phyloP scores from a whole-genome alignment of 1,140 invertebrate genomes.

The Cherax destructor region DNA sequence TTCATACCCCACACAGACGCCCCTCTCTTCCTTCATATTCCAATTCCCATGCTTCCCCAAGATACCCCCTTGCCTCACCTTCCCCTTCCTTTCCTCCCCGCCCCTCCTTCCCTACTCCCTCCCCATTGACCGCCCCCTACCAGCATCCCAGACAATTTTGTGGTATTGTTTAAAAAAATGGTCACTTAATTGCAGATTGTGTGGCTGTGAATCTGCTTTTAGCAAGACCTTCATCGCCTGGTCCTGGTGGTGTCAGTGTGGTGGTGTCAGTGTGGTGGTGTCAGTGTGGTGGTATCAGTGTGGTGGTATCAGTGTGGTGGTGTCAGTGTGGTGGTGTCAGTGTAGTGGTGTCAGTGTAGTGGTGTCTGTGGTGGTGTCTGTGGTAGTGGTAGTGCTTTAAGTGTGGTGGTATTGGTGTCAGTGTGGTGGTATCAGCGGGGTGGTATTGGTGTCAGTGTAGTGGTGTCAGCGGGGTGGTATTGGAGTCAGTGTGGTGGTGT shows the following conservation, averaged over 20 bases:
- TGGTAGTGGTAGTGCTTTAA: neutral
- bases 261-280: neutral
- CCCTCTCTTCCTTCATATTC: neutral
- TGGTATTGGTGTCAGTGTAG: no score
- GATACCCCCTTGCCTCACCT: neutral
- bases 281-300: neutral
- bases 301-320: neutral
- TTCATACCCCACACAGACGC: neutral
- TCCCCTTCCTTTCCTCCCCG: neutral
- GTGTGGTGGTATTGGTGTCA: neutral
- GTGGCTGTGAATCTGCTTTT: neutral
- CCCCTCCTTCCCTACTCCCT: neutral
- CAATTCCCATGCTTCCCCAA: neutral
- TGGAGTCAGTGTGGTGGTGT: no score
- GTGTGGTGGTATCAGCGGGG: neutral
- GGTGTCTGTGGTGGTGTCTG: neutral
- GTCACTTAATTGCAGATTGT: constrained; percentile 5
- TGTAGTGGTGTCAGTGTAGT: neutral
- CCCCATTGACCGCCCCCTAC: neutral
- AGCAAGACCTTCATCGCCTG: neutral
- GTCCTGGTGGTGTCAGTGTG: neutral
- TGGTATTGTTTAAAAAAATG: neutral
- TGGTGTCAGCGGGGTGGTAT: no score
- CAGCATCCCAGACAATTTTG: neutral
- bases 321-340: neutral